These are phyloP conservation scores for Crotophaga sulcirostris DNA, from an alignment of 2,113 vertebrate genomes.

Conservation along the genomic window DNA sequence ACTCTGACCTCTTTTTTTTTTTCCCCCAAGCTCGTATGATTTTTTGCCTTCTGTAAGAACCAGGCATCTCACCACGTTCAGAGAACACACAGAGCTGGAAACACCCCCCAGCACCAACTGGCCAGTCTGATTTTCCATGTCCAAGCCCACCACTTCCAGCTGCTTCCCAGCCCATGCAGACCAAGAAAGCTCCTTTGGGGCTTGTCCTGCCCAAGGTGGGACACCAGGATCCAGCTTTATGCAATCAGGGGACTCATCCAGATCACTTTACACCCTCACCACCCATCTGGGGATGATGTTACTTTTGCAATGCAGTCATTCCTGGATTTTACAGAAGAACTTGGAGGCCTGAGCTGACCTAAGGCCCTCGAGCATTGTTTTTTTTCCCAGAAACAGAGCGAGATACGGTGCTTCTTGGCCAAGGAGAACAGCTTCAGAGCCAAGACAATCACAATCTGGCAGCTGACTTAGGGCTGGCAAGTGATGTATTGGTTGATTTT, in stretches of 20 bases:
- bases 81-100: background rate
- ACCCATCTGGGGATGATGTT: background rate
- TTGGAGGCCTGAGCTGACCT: background rate
- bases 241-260: background rate
- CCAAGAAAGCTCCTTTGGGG: background rate
- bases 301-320: background rate
- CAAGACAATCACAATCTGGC: background rate
- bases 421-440: background rate
- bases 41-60: background rate
- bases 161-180: background rate
- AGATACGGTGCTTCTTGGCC: background rate
- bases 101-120: background rate
- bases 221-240: background rate
- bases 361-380: background rate
- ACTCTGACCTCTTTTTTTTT: background rate
- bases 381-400: background rate
- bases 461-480: background rate
- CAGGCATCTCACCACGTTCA: background rate
- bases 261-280: background rate
- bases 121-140: fast-evolving
- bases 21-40: background rate
- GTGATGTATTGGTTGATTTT: background rate
- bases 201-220: background rate
- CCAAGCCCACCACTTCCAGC: background rate
- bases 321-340: background rate